Base-by-base conservation (phyloP, 1,140 invertebrate genomes). In the Bilobella aurantiaca region DNA sequence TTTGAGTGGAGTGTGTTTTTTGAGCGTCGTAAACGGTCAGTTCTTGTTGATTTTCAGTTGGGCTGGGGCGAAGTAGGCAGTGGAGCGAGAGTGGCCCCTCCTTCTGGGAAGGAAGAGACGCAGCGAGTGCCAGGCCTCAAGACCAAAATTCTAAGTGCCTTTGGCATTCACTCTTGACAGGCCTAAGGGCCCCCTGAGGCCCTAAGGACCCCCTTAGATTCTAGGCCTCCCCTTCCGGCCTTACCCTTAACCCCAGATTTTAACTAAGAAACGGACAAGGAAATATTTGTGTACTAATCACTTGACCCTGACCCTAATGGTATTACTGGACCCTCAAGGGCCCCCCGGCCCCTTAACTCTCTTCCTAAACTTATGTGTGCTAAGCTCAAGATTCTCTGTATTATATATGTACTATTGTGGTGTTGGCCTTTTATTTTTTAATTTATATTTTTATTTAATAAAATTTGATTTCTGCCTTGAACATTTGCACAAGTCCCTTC, bases 131-230 rank as follows among this genome's bases (percentile, higher is more conserved):
- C 78, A 67, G 79, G 81, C 71, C 75, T 84, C 69, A 83, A 83
- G 81, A 83, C 79, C 70, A 84, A 83, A 81, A 75, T 84, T 65
- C 83, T 84, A 77, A 80, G 80, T 75, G 82, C 79, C 63, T 76
- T 84, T 70, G 83, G 83, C 64, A 79, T 84, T 72, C 76, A 77
- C 61, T 75, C 76, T 28, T 77, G 14, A 12, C 25, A 71, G 25
- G 2, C 8, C 21, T 62, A 21, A 18, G 23, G 25, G 58, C 30
- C 12, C 16, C 28, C 42, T 60, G 3, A 60, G 31, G 31, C 16
- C 31, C n/a, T 12, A 56, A 16, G 14, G 8, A 56, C 14, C 25
- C 8, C n/a, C 37, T n/a, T 12, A 42, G n/a, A 42, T 12, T 42
- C 37, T n/a, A 42, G n/a, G 37, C 8, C 37, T 42, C 8, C 8